These are phyloP conservation scores for Chelidonichthys spinosus DNA, from an alignment of 2,797 vertebrate species.

Conservation along the genomic window DNA sequence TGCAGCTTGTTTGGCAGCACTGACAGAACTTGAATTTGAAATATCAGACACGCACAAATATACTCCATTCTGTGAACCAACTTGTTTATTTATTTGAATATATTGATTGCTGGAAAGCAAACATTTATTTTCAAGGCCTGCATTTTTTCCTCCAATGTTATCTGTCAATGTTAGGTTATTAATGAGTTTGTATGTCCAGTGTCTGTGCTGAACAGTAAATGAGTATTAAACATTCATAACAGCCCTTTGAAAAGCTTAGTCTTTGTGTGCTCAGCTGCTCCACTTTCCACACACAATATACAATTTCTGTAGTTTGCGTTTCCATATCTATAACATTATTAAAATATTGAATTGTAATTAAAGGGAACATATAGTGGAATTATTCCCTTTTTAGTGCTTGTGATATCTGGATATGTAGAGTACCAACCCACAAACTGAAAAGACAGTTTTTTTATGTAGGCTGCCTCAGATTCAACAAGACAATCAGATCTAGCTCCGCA, in stretches of 20 bases:
- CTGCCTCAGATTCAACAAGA: too few relatives aligned
- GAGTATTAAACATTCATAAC: slow-evolving; percentile 22
- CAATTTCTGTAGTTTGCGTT: not conserved
- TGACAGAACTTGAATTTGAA: not conserved
- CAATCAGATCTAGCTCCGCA: not conserved
- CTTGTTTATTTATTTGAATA: slow-evolving; percentile 10
- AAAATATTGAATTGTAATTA: not conserved
- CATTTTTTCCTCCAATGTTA: not conserved
- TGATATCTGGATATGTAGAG: not conserved
- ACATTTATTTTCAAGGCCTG: not conserved
- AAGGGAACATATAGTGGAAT: not conserved
- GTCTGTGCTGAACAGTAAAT: not conserved
- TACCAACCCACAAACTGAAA: not conserved
- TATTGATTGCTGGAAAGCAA: not conserved
- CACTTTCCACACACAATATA: not conserved
- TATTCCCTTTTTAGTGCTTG: not conserved
- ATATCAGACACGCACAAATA: not conserved
- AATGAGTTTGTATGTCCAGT: not conserved
- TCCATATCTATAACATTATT: not conserved
- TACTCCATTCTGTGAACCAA: not conserved
- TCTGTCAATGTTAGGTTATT: not conserved
- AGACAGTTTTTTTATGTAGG: too few relatives aligned
- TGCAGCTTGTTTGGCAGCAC: not conserved
- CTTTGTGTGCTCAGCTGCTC: not conserved
- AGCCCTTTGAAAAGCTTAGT: not conserved